A percentile compares a stretch with the other conserved stretches of the same genome.
phyloP scores from a whole-genome alignment of 1,140 invertebrate species.

The Melitaea cinxia region DNA sequence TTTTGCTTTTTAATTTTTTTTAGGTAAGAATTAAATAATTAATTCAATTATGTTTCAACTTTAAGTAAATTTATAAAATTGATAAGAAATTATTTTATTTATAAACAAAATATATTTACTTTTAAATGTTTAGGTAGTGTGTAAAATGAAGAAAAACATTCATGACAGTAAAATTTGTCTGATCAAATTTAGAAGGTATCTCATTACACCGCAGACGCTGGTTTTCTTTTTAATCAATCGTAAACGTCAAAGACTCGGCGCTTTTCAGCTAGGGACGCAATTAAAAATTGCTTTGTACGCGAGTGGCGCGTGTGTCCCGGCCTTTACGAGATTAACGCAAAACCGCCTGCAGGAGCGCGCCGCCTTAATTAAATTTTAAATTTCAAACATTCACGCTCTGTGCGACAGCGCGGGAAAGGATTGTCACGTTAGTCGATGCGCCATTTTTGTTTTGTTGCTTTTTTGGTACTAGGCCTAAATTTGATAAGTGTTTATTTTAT shows the following conservation, averaged over 20 bases:
- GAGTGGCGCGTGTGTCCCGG: conserved; percentile 38
- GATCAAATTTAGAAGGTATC: conserved; percentile 10
- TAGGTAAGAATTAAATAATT: too few species aligned
- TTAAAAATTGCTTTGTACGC: conserved; percentile 67
- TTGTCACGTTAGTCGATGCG: conserved; percentile 14
- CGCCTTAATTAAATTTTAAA: conserved; percentile 68
- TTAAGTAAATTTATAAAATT: too few species aligned
- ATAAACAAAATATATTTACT: too few species aligned
- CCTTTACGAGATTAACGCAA: conserved; percentile 59
- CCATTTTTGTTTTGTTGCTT: conserved; percentile 15
- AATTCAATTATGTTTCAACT: too few species aligned
- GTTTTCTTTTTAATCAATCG: conserved; percentile 63
- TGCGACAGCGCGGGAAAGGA: conserved; percentile 22
- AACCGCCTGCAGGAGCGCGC: conserved; percentile 40
- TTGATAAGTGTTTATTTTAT: too few species aligned
- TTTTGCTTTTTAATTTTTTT: too few species aligned
- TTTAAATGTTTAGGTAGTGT: too few species aligned
- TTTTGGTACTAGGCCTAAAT: neutral
- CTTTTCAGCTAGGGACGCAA: conserved; percentile 48
- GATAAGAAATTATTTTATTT: too few species aligned
- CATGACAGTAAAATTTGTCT: neutral
- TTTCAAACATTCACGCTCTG: conserved; percentile 49
- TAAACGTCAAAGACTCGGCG: conserved; percentile 57
- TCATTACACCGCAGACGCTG: conserved; percentile 27
- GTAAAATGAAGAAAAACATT: neutral